Base-by-base conservation (phyloP, 2,888 invertebrate species). In the Chirona hameri region DNA sequence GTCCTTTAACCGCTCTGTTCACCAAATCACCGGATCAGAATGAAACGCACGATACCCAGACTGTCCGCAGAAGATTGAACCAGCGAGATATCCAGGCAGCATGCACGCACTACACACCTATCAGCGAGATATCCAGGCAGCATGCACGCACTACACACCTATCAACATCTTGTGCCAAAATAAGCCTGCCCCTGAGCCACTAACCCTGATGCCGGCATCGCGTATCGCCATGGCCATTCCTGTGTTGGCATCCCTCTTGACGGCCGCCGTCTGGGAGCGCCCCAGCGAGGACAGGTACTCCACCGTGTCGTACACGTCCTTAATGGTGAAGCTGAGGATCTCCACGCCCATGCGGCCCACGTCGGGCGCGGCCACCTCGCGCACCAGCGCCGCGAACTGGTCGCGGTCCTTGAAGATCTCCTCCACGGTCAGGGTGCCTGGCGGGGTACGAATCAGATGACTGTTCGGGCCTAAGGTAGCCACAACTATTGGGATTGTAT, bases 281-380 rank as follows among this genome's bases (percentile, higher is more conserved):
- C 97, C 97, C 88, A 97, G 89, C 85, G 96, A 96, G 86, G 95
- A 93, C 88, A 98, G 90, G 89, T 98, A 98, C 89, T 98, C 96
- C 83, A 98, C 98, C 89, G 96, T 93, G 90, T 99, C 98, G 90
- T 94, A 96, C 84, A 99, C 97, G 91, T 99, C 98, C 91, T 98
- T 98, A 91, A 99, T 98, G 87, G 97, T 98, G 90, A 98, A 98
- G 85, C 97, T 97, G 84, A 99, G 92, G 88, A 99, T 98, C 91
- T 98, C 98, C 90, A 98, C 98, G 87, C 98, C 98, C 98, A 99
- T 99, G 87, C 97, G 94, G 80, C 98, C 98, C 84, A 99, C 97
- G 91, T 99, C 99, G 86, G 98, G 98, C 18, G 98, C 96, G 84
- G 98, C 98, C 82, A 97, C 98, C 90, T 99, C 98, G 87, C 98